Conservation (phyloP, 1,140 invertebrate genomes). For the Micrasema longulum region DNA sequence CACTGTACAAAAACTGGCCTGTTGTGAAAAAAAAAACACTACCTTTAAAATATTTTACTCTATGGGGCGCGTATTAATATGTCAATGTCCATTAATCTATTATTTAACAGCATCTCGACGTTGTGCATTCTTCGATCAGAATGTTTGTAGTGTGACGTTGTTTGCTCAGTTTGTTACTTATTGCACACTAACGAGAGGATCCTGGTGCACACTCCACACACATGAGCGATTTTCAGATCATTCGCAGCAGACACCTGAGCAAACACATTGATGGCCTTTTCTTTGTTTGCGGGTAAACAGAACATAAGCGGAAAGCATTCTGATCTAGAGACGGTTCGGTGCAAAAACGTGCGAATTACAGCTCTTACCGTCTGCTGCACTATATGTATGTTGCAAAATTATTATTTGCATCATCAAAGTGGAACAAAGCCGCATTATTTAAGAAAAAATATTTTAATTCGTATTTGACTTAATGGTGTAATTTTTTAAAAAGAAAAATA, state of each 20-base stretch:
- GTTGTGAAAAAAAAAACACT: no score
- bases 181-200: conserved; percentile 4
- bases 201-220: conserved; percentile 14
- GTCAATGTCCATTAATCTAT: background rate
- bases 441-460: no score
- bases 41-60: no score
- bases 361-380: no score
- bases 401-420: background rate
- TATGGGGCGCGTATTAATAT: no score
- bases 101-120: background rate
- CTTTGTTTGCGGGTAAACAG: conserved; percentile 7
- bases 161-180: background rate
- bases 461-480: no score
- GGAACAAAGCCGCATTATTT: no score
- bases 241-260: conserved; percentile 15
- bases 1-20: background rate
- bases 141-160: background rate
- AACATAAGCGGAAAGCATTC: background rate
- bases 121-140: background rate
- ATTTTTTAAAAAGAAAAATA: no score
- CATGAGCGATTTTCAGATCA: conserved; percentile 13
- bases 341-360: background rate
- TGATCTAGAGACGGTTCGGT: background rate
- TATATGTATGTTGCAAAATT: no score
- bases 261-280: conserved; percentile 13